Conservation (phyloP, 2,888 invertebrate genomes). For the Dasysyrphus tricinctus region DNA sequence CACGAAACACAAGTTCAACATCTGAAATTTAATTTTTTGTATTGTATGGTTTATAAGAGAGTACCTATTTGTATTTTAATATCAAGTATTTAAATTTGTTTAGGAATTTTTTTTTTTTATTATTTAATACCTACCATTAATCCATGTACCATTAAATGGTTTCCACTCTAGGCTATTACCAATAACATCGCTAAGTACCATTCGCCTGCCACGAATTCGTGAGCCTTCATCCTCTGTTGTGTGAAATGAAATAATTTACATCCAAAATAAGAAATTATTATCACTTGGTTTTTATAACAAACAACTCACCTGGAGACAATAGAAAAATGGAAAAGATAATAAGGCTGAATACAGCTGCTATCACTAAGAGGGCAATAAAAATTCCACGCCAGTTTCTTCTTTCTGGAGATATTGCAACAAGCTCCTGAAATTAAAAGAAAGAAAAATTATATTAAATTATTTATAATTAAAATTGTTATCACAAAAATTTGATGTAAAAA, state of each 20-base stretch:
- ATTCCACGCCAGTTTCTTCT: conserved; percentile 98
- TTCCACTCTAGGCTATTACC: conserved; percentile 85
- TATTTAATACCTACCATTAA: conserved; percentile 87
- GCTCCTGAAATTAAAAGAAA: conserved; percentile 88
- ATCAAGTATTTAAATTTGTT: too few species aligned
- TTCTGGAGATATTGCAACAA: conserved; percentile 93
- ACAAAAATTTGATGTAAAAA: too few species aligned
- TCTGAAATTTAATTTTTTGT: conserved; percentile 83
- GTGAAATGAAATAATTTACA: neutral
- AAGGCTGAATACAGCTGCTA: conserved; percentile 93
- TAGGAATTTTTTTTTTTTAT: neutral
- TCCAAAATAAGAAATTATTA: neutral
- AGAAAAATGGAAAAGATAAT: conserved; percentile 96
- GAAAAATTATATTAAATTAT: neutral
- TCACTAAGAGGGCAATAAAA: conserved; percentile 95
- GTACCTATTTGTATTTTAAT: too few species aligned
- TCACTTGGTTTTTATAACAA: neutral
- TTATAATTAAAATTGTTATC: too few species aligned
- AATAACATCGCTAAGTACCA: conserved; percentile 88
- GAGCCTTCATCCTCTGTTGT: conserved; percentile 86
- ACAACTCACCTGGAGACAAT: conserved; percentile 88
- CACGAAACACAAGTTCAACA: conserved; percentile 90
- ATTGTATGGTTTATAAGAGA: neutral
- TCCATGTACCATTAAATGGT: conserved; percentile 91
- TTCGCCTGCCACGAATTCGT: conserved; percentile 87